Conservation (phyloP, 2,888 invertebrate genomes). For the Sminthurinus aureus region DNA sequence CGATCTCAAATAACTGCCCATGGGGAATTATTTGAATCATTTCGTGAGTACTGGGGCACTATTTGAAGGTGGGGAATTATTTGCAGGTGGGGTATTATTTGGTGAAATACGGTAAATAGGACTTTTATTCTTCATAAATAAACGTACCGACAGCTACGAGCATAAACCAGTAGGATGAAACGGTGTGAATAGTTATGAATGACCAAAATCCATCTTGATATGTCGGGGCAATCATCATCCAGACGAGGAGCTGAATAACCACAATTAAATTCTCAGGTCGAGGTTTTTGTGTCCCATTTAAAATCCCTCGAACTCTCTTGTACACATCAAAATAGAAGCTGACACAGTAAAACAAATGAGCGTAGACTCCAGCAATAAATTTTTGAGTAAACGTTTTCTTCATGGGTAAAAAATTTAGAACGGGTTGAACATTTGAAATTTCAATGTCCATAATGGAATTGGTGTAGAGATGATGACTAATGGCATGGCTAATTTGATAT, state of each 20-base stretch:
- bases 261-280: conserved; percentile 54
- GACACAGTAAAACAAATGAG: conserved; percentile 64
- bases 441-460: conserved; percentile 61
- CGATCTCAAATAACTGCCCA: too few relatives aligned
- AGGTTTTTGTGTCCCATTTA: conserved; percentile 39
- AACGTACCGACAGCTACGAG: conserved; percentile 66
- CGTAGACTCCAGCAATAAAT: conserved; percentile 68
- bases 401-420: conserved; percentile 72
- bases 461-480: conserved; percentile 61
- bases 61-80: too few relatives aligned
- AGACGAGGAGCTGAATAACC: conserved; percentile 45
- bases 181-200: conserved; percentile 51
- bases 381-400: conserved; percentile 66
- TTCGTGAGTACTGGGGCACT: too few relatives aligned
- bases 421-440: conserved; percentile 65
- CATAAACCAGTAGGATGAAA: conserved; percentile 62
- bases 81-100: too few relatives aligned
- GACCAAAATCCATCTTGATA: conserved; percentile 38
- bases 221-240: conserved; percentile 40
- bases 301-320: conserved; percentile 33
- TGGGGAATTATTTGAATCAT: too few relatives aligned
- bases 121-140: not conserved
- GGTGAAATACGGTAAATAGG: too few relatives aligned
- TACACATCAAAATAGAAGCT: conserved; percentile 50
- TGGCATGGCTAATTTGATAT: conserved; percentile 61